Evolutionary conservation across 2,888 invertebrate genomes (phyloP).

Genomic region (Netelia fuscicornis): DNA sequence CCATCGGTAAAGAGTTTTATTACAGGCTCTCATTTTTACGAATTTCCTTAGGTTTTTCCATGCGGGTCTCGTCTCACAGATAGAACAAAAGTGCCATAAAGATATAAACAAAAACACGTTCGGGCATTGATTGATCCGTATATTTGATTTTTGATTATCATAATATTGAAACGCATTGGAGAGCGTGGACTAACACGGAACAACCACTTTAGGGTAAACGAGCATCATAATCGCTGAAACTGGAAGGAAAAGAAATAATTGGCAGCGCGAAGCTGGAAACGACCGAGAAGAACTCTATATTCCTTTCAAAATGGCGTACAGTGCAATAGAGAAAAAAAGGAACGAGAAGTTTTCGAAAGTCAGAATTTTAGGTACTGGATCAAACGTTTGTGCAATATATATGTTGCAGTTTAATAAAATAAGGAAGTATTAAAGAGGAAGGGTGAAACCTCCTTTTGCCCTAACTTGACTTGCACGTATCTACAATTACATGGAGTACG

Average conservation of each 20-base stretch:
- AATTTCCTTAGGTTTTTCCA: too few relatives aligned
- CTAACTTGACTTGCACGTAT: constrained; percentile 59
- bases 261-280: background rate
- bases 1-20: too few relatives aligned
- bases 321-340: background rate
- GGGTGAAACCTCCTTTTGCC: constrained; percentile 40
- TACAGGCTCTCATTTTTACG: too few relatives aligned
- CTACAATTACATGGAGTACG: constrained; percentile 26
- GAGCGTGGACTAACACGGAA: too few relatives aligned
- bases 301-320: background rate
- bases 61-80: too few relatives aligned
- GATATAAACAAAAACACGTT: too few relatives aligned
- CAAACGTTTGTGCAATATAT: too few relatives aligned
- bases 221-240: constrained; percentile 49
- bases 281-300: background rate
- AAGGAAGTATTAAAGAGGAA: background rate
- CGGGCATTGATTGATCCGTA: too few relatives aligned
- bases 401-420: constrained; percentile 5
- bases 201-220: constrained; percentile 2
- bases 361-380: background rate
- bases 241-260: constrained; percentile 49
- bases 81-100: too few relatives aligned
- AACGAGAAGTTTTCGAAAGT: constrained; percentile 12
- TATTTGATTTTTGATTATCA: too few relatives aligned
- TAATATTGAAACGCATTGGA: too few relatives aligned